Base-by-base conservation (phyloP, 2,888 invertebrate species). In the Choristoneura rosaceana region DNA sequence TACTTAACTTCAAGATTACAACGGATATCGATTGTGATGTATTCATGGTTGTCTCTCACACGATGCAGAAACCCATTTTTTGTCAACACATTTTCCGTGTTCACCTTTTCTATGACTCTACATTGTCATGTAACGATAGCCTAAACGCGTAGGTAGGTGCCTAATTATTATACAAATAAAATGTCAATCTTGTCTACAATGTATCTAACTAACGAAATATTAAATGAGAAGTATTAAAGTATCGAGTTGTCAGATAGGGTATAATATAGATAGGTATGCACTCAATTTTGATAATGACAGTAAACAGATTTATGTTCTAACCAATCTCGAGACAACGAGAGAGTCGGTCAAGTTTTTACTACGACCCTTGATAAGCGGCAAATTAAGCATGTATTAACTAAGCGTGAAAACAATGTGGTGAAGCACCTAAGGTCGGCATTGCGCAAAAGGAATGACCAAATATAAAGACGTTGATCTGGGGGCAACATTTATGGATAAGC, bases 1-100 rank as follows among this genome's bases (percentile, higher is more conserved):
- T 91, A 90, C 87, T 85, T 89, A 91, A 93, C 88, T 80, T 81
- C 80, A 81, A 80, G 81, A 88, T 88, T 86, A 89, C 88, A 89
- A 86, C 90, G 91, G 90, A 92, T 93, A 92, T 91, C 81, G 88
- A 92, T 91, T 92, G 90, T 90, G 79, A 91, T 92, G 90, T 90
- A 78, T 80, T 84, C 76, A 80, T 79, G 77, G 82, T 84, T 87
- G 82, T 87, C 83, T 87, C 83, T 82, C 87, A 84, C 86, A 87
- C 83, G 82, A 78, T 78, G 76, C 79, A 79, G 82, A 83, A 84
- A 84, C 80, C 87, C 88, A 84, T 84, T 87, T 90, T 89, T 89
- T 90, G 76, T 69, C 55, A 74, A 33, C 73, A 62, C 69, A 70
- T 79, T 81, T 84, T 83, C 82, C 81, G 76, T 70, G 71, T 62